Evolutionary conservation across 1,140 invertebrate genomes (phyloP), one percentile per base, ranked within the genome.

Genomic region (Piezodorus guildinii): DNA sequence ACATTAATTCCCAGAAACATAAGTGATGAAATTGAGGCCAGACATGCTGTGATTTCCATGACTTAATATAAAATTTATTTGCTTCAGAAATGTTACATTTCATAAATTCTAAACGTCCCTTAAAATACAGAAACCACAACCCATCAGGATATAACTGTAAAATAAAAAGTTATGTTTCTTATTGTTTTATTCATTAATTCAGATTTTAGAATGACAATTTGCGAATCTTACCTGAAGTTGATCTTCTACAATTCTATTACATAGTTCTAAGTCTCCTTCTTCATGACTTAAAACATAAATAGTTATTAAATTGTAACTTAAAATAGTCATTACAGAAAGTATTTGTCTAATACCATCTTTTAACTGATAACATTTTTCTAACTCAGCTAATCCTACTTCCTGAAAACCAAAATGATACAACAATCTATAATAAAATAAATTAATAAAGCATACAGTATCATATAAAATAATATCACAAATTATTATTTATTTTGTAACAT

Each of bases 1-100:
- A 97, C 78, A 94, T 84, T 23, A 96, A 77, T 75, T 98, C 94
- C 95, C 94, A 98, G 74, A 86, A 96, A 73, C 92, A 95, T 0
- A 97, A 73, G 74, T 96, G 92, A 76, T 96, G 92, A 74, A 97
- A 95, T 72, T 97, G 94, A 5, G 86, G 83, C 91, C 94, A 98
- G 10, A 88, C 77, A 65, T 84, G 75, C 72, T 96, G 92, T 15
- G 87, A 89, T 58, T 87, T 82, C 77, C 93, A 88, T 0, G 91
- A 93, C 67, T 82, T 84, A 49, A 83, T 84, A 75, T 94, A 96
- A 77, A 84, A 91, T 1, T 77, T 72, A 54, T 90, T 82, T 3
- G 89, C 85, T 27, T 83, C 78, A 52, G 85, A 81, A 63, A 95
- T 76, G 73, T 91, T 83, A 3, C 91, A 91, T 63, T 82, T 82